Conservation (phyloP, 2,888 invertebrate species). For the Acronicta aceris region DNA sequence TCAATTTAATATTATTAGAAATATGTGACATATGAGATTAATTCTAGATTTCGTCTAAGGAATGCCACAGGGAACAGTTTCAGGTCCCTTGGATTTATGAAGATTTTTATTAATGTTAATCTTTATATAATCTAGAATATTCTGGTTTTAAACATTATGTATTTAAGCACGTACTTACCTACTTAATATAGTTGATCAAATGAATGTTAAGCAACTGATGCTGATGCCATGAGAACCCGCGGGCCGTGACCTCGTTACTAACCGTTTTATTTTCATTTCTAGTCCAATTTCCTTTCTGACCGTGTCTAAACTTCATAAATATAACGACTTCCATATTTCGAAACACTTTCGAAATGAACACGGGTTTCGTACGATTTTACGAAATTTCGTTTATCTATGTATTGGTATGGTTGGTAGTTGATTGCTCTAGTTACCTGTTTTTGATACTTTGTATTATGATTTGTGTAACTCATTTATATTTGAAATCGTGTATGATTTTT, state of each 20-base stretch:
- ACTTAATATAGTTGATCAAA: constrained; percentile 51
- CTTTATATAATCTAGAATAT: constrained; percentile 11
- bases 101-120: not conserved
- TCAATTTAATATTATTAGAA: not conserved
- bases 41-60: constrained; percentile 37
- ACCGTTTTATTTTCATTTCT: constrained; percentile 78
- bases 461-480: constrained; percentile 1
- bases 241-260: constrained; percentile 77
- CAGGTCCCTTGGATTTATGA: constrained; percentile 5
- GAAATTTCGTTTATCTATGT: constrained; percentile 51
- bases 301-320: constrained; percentile 78
- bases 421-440: constrained; percentile 50
- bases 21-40: not conserved
- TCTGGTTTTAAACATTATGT: constrained; percentile 23
- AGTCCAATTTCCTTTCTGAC: constrained; percentile 81
- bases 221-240: constrained; percentile 68
- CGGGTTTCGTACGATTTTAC: constrained; percentile 75
- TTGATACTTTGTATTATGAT: constrained; percentile 24
- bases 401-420: constrained; percentile 18
- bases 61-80: constrained; percentile 37
- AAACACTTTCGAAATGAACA: constrained; percentile 76
- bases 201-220: constrained; percentile 66
- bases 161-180: constrained; percentile 47
- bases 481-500: constrained; percentile 8
- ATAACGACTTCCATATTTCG: constrained; percentile 79